Evolutionary conservation across 1,140 invertebrate genomes (phyloP).

Genomic region (Thalassaphorura encarpata): DNA sequence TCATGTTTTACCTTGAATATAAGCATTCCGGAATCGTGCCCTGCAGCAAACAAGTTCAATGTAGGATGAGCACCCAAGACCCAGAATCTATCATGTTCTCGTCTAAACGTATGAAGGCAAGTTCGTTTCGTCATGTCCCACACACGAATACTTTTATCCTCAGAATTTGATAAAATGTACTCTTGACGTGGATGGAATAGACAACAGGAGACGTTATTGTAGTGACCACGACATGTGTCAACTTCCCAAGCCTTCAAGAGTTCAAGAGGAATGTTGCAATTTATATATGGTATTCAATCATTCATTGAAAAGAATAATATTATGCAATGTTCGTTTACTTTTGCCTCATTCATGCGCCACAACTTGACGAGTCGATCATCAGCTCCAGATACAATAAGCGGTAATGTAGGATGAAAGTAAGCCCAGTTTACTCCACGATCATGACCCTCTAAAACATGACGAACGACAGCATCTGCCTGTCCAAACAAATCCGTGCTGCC

Average conservation of each 20-base stretch:
- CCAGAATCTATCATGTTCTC: constrained; percentile 97
- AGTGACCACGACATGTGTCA: constrained; percentile 96
- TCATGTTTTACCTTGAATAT: constrained; percentile 50
- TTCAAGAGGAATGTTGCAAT: too few relatives aligned
- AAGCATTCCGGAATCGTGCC: constrained; percentile 91
- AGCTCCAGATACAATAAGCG: constrained; percentile 91
- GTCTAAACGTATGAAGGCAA: constrained; percentile 88
- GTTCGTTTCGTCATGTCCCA: constrained; percentile 98
- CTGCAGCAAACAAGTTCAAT: constrained; percentile 77
- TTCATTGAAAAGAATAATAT: background rate
- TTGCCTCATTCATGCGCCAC: constrained; percentile 98
- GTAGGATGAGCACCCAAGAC: constrained; percentile 83
- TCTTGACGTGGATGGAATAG: constrained; percentile 96
- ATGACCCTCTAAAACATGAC: constrained; percentile 95
- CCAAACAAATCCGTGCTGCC: constrained; percentile 92
- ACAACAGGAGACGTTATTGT: constrained; percentile 98
- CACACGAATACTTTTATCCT: constrained; percentile 95
- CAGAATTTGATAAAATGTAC: constrained; percentile 91
- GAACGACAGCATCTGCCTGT: constrained; percentile 92
- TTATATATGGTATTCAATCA: too few relatives aligned
- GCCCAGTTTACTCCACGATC: constrained; percentile 99
- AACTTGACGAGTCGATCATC: constrained; percentile 97
- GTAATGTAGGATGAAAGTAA: constrained; percentile 87
- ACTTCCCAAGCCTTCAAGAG: constrained; percentile 98
- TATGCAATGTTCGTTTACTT: constrained; percentile 49